Base-by-base conservation (phyloP, 1,140 invertebrate genomes). In the Phortica variegata region DNA sequence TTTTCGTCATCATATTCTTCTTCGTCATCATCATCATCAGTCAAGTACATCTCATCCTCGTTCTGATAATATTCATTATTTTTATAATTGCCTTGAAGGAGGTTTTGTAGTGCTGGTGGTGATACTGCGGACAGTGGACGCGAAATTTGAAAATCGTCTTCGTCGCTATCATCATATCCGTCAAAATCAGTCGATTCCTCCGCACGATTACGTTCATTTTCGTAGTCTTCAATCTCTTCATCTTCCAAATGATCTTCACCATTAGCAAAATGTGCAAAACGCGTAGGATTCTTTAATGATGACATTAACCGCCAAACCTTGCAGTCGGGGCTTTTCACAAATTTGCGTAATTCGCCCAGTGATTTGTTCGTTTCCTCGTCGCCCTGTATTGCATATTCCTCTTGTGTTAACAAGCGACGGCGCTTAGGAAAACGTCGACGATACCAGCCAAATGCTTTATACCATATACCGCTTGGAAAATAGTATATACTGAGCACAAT, bases 251-350 rank as follows among this genome's bases (percentile, higher is more conserved):
- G 91, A 0, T 84, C 86, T 17, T 83, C 81, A 0, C 90, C 90
- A 79, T 92, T 87, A 17, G 94, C 83, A 77, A 95, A 95, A 45
- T 82, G 83, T 1, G 91, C 91, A 79, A 95, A 95, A 52, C 91
- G 91, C 42, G 58, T 29, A 10, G 69, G 75, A 60, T 66, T 49
- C 3, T 58, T 52, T 33, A 66, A 45, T 15, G 34, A 42, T 16
- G 49, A 50, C 2, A 73, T 59, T n/a, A 56, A 20, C 49, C 84
- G 88, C 95, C 94, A 97, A 47, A 90, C 84, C 58, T 91, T 85
- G 74, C 92, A 95, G 39, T 94, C 81, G 0, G 94, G 92, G 80
- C 93, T 95, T 18, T 83, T 84, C 74, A 93, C 95, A 78, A 84
- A 93, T n/a, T 82, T 65, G 44, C 89, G 79, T 19, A 97, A 78